Evolutionary conservation across 2,113 vertebrate species (phyloP).

Genomic region (Mus musculus): DNA sequence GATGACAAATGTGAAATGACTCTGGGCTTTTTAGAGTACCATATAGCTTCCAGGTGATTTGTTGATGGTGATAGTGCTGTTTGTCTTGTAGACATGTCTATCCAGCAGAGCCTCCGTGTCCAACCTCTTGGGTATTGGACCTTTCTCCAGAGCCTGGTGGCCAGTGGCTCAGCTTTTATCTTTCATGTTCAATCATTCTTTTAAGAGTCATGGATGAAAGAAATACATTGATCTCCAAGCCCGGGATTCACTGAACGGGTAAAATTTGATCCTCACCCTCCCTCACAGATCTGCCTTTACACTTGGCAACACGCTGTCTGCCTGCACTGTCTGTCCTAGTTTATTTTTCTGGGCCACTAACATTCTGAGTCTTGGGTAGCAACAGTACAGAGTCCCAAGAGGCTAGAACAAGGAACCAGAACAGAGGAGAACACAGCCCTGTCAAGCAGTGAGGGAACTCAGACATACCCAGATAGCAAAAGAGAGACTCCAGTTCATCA

Average conservation of each 20-base stretch:
- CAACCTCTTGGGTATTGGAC: not conserved
- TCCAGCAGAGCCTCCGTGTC: not conserved
- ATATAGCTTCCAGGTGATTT: not conserved
- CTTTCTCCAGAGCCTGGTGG: not conserved
- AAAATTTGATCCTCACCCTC: slow-evolving; percentile 11
- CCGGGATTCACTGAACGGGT: slow-evolving; percentile 7
- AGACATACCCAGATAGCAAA: not conserved
- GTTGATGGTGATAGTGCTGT: not conserved
- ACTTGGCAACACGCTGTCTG: slow-evolving; percentile 2
- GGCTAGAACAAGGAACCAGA: slow-evolving; percentile 34
- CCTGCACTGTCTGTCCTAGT: slow-evolving; percentile 47
- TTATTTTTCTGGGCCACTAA: slow-evolving; percentile 54
- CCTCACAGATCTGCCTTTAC: slow-evolving; percentile 35
- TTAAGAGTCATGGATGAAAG: slow-evolving; percentile 55
- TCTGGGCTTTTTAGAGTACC: slow-evolving; percentile 26
- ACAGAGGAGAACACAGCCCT: not conserved
- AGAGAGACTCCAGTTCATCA: not conserved
- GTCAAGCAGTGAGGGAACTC: not conserved
- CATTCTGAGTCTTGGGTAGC: slow-evolving; percentile 48
- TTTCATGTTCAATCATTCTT: slow-evolving; percentile 69
- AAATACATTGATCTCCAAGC: slow-evolving; percentile 24
- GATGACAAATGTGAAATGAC: not conserved
- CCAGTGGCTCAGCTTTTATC: slow-evolving; percentile 38
- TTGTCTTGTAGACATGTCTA: not conserved
- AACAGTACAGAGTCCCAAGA: slow-evolving; percentile 58